Base-by-base conservation (phyloP, 2,113 vertebrate genomes). In the Campylomormyrus numenius region DNA sequence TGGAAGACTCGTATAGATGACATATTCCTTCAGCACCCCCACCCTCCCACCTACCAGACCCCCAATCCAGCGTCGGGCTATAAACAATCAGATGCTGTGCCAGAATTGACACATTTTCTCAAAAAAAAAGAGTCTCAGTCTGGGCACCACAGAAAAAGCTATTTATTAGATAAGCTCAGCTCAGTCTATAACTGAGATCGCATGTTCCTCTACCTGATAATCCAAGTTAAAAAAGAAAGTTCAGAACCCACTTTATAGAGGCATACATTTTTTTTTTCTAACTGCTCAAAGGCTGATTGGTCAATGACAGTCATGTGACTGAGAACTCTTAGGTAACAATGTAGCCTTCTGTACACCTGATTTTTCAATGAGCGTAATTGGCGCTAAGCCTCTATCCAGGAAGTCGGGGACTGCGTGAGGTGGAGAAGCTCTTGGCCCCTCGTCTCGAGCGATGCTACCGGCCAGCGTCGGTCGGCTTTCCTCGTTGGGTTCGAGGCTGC, bases 141-240 rank as follows among this genome's bases (percentile, higher is more conserved):
- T 46, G 89, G 21, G 35, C 19, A 85, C 39, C 52, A 13, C 80
- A 85, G 80, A 62, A 85, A 89, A 89, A 89, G 52, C 77, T 53
- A 62, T 89, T 89, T 89, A 46, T 89, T 84, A 85, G 89, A 62
- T 85, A 85, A 89, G 80, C 35, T 42, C 80, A 19, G 89, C 80
- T n/a, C 5, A 85, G n/a, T 11, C 21, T 39, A 45, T 85, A 62
- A 58, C 62, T 45, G 89, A 89, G 77, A 31, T 48, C 9, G 8
- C 46, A 46, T 46, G 80, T 85, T 53, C 89, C 53, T 11, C 39
- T 80, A 9, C 10, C 50, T 52, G 39, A 62, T 58, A 62, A 77
- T 50, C 6, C 3, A 74, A 35, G 11, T 74, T 74, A 77, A 77
- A 77, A 85, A 58, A 39, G 11, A 35, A 53, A 85, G 52, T 89